Conservation (phyloP, 2,888 invertebrate species). For the Gibbula magus region DNA sequence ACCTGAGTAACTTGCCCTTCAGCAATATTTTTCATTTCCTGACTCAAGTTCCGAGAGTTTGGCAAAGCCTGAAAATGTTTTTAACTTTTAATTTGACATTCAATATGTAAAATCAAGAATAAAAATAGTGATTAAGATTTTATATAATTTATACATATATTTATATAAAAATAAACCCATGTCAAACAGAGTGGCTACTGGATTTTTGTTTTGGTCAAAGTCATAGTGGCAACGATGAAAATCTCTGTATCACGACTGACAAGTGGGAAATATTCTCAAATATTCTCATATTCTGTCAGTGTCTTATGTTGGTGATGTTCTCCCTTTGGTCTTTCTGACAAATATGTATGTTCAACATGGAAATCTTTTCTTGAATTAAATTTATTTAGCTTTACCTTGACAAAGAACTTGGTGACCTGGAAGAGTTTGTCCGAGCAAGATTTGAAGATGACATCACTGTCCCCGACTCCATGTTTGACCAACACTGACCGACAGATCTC, state of each 20-base stretch:
- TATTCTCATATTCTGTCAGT: too few species aligned
- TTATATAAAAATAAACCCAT: neutral
- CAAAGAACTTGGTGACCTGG: slow-evolving; percentile 66
- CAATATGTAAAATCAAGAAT: neutral
- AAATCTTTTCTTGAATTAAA: too few species aligned
- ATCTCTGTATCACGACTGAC: too few species aligned
- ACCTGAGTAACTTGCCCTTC: slow-evolving; percentile 67
- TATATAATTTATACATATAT: neutral
- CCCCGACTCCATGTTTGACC: slow-evolving; percentile 49
- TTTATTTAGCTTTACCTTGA: slow-evolving; percentile 53
- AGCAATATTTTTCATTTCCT: slow-evolving; percentile 67
- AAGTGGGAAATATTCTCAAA: too few species aligned
- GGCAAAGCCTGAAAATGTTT: slow-evolving; percentile 59
- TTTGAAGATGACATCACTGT: slow-evolving; percentile 50
- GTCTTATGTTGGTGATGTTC: too few species aligned
- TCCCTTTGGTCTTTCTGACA: too few species aligned
- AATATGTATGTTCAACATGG: too few species aligned
- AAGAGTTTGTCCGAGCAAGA: slow-evolving; percentile 60
- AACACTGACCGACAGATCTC: slow-evolving; percentile 59
- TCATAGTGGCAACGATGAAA: too few species aligned
- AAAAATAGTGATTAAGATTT: neutral
- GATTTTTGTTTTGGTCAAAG: too few species aligned
- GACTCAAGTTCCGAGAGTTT: slow-evolving; percentile 63
- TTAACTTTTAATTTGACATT: neutral
- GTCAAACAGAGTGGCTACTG: too few species aligned